A percentile compares a stretch with the other conserved stretches of the same genome.
Evolutionary conservation across 1,140 invertebrate species (phyloP).

Genomic region (Chlorops oryzae): DNA sequence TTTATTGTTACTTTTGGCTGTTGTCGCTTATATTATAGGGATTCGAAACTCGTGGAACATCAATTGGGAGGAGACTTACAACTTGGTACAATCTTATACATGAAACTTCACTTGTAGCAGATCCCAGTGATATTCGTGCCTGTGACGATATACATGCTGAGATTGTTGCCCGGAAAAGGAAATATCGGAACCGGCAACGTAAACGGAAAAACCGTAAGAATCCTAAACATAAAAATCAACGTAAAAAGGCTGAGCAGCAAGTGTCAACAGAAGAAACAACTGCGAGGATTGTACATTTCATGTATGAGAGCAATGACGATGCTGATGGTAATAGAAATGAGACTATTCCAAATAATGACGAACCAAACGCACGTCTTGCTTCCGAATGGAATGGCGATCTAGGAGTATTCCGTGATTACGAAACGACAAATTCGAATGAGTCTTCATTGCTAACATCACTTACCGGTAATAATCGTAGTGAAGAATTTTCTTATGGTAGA

Average conservation of each 20-base stretch:
- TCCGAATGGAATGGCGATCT: constrained; percentile 33
- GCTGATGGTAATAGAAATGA: too few relatives aligned
- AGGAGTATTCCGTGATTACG: constrained; percentile 37
- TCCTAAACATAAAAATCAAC: constrained; percentile 44
- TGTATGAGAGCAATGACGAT: constrained; percentile 29
- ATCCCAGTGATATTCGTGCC: constrained; percentile 62
- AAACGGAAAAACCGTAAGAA: constrained; percentile 35
- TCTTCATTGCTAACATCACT: constrained; percentile 3
- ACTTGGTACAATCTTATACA: constrained; percentile 80
- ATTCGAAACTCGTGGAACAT: constrained; percentile 84
- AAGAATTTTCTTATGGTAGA: constrained; percentile 35
- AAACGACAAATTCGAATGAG: constrained; percentile 38
- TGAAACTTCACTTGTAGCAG: constrained; percentile 63
- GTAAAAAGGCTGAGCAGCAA: constrained; percentile 48
- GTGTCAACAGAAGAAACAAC: constrained; percentile 47
- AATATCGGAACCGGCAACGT: constrained; percentile 41
- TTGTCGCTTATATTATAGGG: constrained; percentile 49
- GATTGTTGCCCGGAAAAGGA: constrained; percentile 21
- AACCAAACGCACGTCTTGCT: constrained; percentile 48
- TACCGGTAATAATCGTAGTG: constrained; percentile 11
- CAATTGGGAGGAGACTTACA: constrained; percentile 66
- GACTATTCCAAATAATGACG: constrained; percentile 50
- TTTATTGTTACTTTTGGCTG: neutral
- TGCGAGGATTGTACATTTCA: constrained; percentile 17
- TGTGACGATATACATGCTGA: constrained; percentile 28